phyloP scores from a whole-genome alignment of 2,888 invertebrate species.

The Metacarcinus magister region DNA sequence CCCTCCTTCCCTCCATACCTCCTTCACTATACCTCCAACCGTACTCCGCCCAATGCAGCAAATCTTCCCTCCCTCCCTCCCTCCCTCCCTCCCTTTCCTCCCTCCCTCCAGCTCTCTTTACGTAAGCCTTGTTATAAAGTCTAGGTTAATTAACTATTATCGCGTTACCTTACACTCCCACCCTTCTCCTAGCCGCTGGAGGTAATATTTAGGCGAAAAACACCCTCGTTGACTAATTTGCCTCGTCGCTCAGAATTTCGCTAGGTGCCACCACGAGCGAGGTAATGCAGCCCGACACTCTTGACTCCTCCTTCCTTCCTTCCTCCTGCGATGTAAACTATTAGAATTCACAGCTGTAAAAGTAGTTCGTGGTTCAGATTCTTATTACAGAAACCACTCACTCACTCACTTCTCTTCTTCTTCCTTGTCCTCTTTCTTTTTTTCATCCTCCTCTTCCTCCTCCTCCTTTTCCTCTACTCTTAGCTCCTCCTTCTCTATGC shows the following conservation, averaged over 20 bases:
- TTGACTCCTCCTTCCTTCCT: neutral
- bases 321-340: neutral
- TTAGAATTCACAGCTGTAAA: neutral
- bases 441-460: neutral
- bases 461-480: neutral
- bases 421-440: neutral
- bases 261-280: neutral
- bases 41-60: neutral
- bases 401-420: neutral
- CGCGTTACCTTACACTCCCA: constrained; percentile 19
- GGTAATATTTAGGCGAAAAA: constrained; percentile 6
- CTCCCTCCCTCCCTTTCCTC: neutral
- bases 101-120: neutral
- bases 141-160: constrained; percentile 16
- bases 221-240: neutral
- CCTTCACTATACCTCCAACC: too few species aligned
- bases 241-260: neutral
- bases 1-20: neutral
- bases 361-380: neutral
- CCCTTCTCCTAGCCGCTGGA: too few species aligned
- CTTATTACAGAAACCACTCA: neutral
- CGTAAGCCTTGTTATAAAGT: neutral
- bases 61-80: neutral
- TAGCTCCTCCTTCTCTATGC: neutral
- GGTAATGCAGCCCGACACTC: neutral